phyloP scores from a whole-genome alignment of 2,113 vertebrate species.

The Trogon surrucura region DNA sequence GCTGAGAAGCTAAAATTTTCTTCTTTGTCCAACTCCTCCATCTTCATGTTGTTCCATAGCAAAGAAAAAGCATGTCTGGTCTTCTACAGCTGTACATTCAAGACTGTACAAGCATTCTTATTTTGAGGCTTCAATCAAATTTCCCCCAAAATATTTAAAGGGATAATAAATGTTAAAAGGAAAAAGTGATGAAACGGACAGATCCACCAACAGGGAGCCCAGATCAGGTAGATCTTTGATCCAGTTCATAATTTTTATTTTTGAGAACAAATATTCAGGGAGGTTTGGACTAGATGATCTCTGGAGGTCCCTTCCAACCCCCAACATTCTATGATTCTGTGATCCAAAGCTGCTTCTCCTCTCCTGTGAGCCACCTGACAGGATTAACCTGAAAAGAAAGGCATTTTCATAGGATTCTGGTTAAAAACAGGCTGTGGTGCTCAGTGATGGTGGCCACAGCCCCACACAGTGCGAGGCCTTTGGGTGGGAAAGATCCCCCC shows the following conservation, averaged over 20 bases:
- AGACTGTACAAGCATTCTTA: not conserved
- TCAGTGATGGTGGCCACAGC: not conserved
- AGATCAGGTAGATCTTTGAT: not conserved
- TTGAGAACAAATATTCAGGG: constrained; percentile 5
- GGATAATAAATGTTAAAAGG: not conserved
- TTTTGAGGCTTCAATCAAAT: not conserved
- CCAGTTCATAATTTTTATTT: constrained; percentile 2
- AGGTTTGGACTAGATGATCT: too few relatives aligned
- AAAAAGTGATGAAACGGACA: constrained; percentile 11
- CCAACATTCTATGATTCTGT: too few relatives aligned
- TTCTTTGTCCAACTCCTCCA: not conserved
- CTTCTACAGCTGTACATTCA: not conserved
- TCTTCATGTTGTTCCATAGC: not conserved
- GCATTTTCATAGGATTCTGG: not conserved
- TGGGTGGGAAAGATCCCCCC: rapidly evolving
- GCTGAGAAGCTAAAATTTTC: not conserved
- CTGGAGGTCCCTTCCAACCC: too few relatives aligned
- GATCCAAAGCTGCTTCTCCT: not conserved
- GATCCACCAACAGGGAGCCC: not conserved
- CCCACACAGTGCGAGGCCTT: not conserved
- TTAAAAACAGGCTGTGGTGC: not conserved
- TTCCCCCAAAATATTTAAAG: not conserved
- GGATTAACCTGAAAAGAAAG: not conserved
- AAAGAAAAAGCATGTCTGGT: not conserved
- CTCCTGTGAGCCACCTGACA: not conserved